phyloP scores from a whole-genome alignment of 2,113 vertebrate genomes.

The Speoplatyrhinus poulsoni region DNA sequence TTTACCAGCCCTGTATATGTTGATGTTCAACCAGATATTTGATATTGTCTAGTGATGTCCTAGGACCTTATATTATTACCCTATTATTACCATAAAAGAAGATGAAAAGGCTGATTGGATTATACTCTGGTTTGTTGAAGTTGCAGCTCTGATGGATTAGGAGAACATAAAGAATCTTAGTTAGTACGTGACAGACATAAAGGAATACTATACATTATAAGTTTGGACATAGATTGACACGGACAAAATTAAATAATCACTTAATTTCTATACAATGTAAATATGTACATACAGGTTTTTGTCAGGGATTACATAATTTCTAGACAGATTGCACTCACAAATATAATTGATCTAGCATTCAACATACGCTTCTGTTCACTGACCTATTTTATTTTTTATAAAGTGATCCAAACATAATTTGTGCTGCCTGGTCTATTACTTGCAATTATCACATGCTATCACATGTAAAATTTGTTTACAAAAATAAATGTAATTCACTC shows the following conservation, averaged over 20 bases:
- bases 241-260: slow-evolving; percentile 10
- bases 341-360: slow-evolving; percentile 7
- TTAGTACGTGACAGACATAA: slow-evolving; percentile 36
- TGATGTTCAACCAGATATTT: too few species aligned
- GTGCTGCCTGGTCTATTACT: not conserved
- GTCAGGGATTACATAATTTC: slow-evolving; percentile 3
- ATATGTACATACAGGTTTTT: slow-evolving; percentile 25
- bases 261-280: slow-evolving; percentile 27
- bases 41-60: too few species aligned
- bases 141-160: slow-evolving; percentile 14
- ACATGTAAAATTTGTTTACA: slow-evolving; percentile 17
- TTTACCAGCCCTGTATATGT: too few species aligned
- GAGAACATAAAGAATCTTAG: slow-evolving; percentile 12
- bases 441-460: slow-evolving; percentile 3
- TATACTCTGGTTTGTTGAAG: not conserved
- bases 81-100: too few species aligned
- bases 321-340: slow-evolving; percentile 5
- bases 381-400: too few species aligned
- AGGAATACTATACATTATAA: slow-evolving; percentile 12
- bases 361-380: slow-evolving; percentile 3
- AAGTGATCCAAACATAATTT: too few species aligned
- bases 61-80: not conserved
- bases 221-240: not conserved
- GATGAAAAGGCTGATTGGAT: not conserved
- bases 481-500: slow-evolving; percentile 36